Evolutionary conservation across 2,888 invertebrate genomes (phyloP).

Genomic region (Pachydiplax longipennis): DNA sequence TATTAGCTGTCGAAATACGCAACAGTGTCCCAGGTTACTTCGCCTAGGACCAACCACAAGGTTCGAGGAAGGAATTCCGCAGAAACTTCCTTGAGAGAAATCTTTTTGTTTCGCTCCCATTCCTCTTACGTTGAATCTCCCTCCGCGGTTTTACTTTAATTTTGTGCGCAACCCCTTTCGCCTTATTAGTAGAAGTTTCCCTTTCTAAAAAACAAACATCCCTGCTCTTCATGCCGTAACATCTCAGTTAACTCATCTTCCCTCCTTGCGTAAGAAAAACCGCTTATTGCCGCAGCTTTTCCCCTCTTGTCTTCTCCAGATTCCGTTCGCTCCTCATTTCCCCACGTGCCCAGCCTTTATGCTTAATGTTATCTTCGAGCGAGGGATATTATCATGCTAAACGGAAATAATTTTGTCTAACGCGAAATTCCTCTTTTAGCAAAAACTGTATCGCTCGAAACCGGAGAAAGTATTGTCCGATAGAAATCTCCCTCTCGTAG

Average conservation of each 20-base stretch:
- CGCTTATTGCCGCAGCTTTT: not conserved
- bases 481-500: too few relatives aligned
- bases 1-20: too few relatives aligned
- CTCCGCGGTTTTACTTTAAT: not conserved
- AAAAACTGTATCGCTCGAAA: too few relatives aligned
- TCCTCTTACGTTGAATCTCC: too few relatives aligned
- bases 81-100: too few relatives aligned
- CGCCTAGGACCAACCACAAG: too few relatives aligned
- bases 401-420: too few relatives aligned
- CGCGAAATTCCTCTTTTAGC: too few relatives aligned
- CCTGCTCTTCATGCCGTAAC: not conserved
- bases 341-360: not conserved
- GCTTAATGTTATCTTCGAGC: not conserved
- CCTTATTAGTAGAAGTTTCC: not conserved
- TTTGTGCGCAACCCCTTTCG: not conserved
- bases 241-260: not conserved
- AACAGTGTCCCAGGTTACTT: too few relatives aligned
- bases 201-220: not conserved
- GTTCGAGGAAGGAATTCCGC: too few relatives aligned
- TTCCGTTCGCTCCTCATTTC: not conserved
- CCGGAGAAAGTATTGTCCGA: too few relatives aligned
- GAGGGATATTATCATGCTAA: not conserved
- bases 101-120: too few relatives aligned
- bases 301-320: not conserved
- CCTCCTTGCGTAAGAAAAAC: not conserved